Conservation (phyloP, 2,113 vertebrate species). For the Apteryx mantelli region DNA sequence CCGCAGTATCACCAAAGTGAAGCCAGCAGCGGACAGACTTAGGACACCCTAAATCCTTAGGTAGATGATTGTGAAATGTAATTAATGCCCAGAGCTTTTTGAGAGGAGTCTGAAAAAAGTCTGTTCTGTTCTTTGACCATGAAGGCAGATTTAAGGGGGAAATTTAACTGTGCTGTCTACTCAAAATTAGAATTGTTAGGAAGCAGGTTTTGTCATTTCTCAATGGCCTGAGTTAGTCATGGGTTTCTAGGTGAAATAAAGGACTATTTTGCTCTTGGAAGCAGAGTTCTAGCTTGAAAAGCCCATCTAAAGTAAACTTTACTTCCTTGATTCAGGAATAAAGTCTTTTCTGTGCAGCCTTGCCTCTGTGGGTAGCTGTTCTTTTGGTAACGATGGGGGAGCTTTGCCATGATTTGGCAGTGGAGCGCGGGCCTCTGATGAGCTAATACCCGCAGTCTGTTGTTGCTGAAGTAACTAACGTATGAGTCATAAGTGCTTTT, state of each 20-base stretch:
- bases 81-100: background rate
- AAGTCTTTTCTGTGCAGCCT: background rate
- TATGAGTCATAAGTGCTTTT: constrained; percentile 43
- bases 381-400: background rate
- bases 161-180: background rate
- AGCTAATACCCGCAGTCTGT: constrained; percentile 40
- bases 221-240: constrained; percentile 51
- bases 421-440: background rate
- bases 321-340: background rate
- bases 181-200: constrained; percentile 21
- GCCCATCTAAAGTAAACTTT: constrained; percentile 10
- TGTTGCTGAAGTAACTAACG: constrained; percentile 5
- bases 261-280: constrained; percentile 12
- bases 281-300: constrained; percentile 33
- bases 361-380: background rate
- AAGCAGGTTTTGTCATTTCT: constrained; percentile 45
- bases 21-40: background rate
- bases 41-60: background rate
- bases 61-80: background rate
- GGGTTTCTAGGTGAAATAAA: constrained; percentile 37
- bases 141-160: background rate
- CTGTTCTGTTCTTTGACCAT: background rate
- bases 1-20: background rate
- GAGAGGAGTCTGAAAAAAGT: constrained; percentile 2
- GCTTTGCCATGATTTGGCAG: background rate